Evolutionary conservation across 2,113 vertebrate species (phyloP), one percentile per base, ranked within the genome.

Genomic region (Aphelocoma coerulescens): DNA sequence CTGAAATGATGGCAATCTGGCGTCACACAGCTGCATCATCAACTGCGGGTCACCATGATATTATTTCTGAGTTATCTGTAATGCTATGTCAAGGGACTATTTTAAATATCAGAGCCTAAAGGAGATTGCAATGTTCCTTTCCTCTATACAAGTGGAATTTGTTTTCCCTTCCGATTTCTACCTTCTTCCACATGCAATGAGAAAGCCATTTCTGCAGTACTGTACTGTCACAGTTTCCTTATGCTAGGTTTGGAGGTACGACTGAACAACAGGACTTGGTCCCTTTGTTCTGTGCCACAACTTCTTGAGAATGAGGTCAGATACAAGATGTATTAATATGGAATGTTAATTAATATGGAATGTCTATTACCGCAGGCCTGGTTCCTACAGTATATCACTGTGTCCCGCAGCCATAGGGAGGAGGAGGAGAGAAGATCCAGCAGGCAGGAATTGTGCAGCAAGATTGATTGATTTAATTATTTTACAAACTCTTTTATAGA

Each of bases 11-110:
- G 2, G 6, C 22, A 33, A 13, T 35, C 43, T 75, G 62, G 12
- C 68, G 23, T 35, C 44, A 35, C 41, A 41, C 3, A 7, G 6
- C 19, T 75, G 20, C 11, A 0, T 33, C 65, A 75, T 61, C 59
- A 74, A 2, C 18, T 39, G 39, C 16, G 52, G 46, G 16, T 61
- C 32, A 85, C 33, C 21, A 10, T 65, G 49, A 87, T 43, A 62
- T 51, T 58, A 82, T 73, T 89, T 96, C 80, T 74, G 52, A 93
- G 28, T 32, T 88, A 75, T 24, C 28, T 79, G 79, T 41, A 69
- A 28, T 44, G 30, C 24, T 67, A 3, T 39, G 14, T 63, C n/a
- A 66, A 51, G 20, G 11, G 18, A 89, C 51, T 2, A 41, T 55
- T 82, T 82, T 59, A 72, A 76, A 39, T n/a, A 44, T 37, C 21